A percentile compares a stretch with the other conserved stretches of the same genome.
Conservation (phyloP, 1,140 invertebrate genomes). For the Tetramorium simillimum region DNA sequence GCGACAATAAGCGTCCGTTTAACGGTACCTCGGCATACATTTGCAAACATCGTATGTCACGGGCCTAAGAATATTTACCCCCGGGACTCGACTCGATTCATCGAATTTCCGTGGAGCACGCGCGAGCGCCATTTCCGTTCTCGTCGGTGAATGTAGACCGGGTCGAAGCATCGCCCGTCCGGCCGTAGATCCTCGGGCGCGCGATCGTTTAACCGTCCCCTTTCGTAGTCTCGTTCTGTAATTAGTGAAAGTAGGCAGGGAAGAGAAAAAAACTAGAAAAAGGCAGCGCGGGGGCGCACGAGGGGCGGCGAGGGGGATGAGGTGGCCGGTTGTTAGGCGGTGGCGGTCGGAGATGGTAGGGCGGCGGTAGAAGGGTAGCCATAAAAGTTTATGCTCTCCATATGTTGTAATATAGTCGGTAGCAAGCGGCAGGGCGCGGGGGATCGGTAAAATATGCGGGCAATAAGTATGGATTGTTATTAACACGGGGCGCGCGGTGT, state of each 20-base stretch:
- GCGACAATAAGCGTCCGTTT: neutral
- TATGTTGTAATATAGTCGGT: conserved; percentile 86
- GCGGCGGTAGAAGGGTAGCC: conserved; percentile 83
- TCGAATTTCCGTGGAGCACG: conserved; percentile 64
- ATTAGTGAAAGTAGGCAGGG: conserved; percentile 82
- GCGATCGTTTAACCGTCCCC: conserved; percentile 56
- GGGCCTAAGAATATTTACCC: conserved; percentile 45
- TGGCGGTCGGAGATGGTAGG: conserved; percentile 69
- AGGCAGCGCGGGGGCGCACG: conserved; percentile 30
- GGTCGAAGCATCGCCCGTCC: conserved; percentile 49
- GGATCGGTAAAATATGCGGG: conserved; percentile 86
- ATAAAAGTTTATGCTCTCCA: conserved; percentile 86
- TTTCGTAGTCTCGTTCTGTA: conserved; percentile 76
- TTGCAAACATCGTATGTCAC: conserved; percentile 27
- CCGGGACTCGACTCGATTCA: conserved; percentile 42
- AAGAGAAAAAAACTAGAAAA: conserved; percentile 56
- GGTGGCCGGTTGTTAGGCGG: conserved; percentile 71
- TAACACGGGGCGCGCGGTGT: conserved; percentile 85
- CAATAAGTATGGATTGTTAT: conserved; percentile 87
- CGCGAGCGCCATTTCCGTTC: conserved; percentile 43
- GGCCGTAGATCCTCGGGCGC: conserved; percentile 47
- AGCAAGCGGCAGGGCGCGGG: conserved; percentile 81
- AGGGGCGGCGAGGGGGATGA: conserved; percentile 52
- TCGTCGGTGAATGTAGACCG: conserved; percentile 44
- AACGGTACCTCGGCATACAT: neutral